phyloP scores from a whole-genome alignment of 2,797 vertebrate species.

The Falco novaeseelandiae region DNA sequence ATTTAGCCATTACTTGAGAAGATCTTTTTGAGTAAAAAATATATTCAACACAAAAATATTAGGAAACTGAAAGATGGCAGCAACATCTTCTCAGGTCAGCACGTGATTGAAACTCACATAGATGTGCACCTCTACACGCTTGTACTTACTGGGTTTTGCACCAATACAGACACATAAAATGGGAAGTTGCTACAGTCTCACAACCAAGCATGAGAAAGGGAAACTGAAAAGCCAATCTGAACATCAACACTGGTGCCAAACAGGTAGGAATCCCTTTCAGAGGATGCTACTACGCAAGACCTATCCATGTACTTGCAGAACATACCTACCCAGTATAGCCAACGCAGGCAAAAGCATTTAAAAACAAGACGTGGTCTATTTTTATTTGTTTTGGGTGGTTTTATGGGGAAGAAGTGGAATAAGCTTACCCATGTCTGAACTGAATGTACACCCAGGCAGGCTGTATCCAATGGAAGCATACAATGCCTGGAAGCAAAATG shows the following conservation, averaged over 20 bases:
- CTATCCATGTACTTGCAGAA: neutral
- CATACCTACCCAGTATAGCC: neutral
- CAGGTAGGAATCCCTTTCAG: neutral
- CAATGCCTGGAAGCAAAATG: neutral
- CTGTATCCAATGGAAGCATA: neutral
- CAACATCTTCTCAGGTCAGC: neutral
- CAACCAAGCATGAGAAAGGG: neutral
- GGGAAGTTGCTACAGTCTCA: neutral
- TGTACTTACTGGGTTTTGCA: no score
- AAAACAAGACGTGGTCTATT: neutral
- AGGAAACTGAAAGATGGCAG: neutral
- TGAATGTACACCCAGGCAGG: accelerated
- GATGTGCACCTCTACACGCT: accelerated
- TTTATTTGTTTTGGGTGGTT: neutral
- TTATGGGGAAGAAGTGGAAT: neutral
- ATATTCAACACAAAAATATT: neutral
- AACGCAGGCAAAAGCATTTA: neutral
- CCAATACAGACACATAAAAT: accelerated
- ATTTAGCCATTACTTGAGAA: neutral
- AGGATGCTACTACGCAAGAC: neutral
- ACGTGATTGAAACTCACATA: accelerated
- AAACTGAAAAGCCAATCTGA: neutral
- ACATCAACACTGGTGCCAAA: neutral
- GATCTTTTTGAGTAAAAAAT: neutral
- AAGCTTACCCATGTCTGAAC: neutral